Base-by-base conservation (phyloP, 2,888 invertebrate species). In the Invenusta paracnida region DNA sequence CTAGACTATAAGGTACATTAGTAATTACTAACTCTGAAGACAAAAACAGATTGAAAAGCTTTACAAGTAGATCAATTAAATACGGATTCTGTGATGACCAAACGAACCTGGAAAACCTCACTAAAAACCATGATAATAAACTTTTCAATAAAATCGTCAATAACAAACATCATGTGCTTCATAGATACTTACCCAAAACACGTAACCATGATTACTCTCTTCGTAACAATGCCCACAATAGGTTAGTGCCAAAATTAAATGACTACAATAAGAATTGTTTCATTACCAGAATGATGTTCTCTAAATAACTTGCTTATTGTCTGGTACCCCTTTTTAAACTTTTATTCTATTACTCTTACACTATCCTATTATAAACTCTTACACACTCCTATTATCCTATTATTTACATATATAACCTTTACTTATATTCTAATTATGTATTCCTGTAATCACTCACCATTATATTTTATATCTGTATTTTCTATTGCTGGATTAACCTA, bases 211-310 rank as follows among this genome's bases (percentile, higher is more conserved):
- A 23, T 23, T 23, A 73, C 73, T 73, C 73, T 73, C 73, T 73
- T n/a, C 73, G 73, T 73, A 73, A 73, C 25, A 73, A 73, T 23
- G 73, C 25, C 73, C 73, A 73, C 73, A 73, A 73, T 73, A 73
- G 73, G 73, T 73, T 73, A 23, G 73, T 73, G 73, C 73, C 73
- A 73, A 73, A 73, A 73, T 73, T 73, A 73, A 73, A 73, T 73
- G 73, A 73, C 73, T 73, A n/a, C 25, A 73, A 73, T 73, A 73
- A 73, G 73, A 73, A 73, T n/a, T 73, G 73, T 73, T 73, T 13
- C 73, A 73, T 73, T 73, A 73, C 73, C 73, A 48, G 48, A 48
- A 48, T 48, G 48, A 48, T 48, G 48, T 48, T 48, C 48, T 48
- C 48, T 48, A 48, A 48, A 48, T 48, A 48, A 48, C 48, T 48